These are phyloP conservation scores for Telmatochromis sp. DNA, from an alignment of 2,113 vertebrate species.

Conservation along the genomic window DNA sequence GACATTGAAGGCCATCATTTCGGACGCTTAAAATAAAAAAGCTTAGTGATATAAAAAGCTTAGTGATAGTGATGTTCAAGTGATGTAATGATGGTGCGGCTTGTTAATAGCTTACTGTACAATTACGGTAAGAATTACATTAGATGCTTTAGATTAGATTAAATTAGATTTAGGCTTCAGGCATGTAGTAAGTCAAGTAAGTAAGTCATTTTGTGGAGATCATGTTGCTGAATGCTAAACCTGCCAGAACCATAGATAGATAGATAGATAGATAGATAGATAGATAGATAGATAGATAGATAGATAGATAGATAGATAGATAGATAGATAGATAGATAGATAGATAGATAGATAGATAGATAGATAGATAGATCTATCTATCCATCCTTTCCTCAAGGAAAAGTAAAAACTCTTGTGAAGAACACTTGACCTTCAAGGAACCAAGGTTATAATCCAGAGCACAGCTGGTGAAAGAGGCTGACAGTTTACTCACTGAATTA, in stretches of 20 bases:
- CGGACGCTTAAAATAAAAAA: background rate
- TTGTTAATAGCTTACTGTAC: background rate
- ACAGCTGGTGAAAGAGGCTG: conserved; percentile 61
- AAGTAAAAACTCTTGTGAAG: conserved; percentile 21
- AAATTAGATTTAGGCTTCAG: background rate
- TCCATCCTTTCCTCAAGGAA: background rate
- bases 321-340: too few relatives aligned
- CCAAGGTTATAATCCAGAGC: conserved; percentile 48
- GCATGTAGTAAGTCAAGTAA: background rate
- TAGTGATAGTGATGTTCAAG: background rate
- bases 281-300: background rate
- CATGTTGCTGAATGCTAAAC: background rate
- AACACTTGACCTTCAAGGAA: conserved; percentile 49
- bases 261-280: background rate
- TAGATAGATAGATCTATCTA: background rate
- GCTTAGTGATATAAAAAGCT: background rate
- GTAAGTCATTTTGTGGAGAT: background rate
- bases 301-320: background rate
- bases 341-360: too few relatives aligned
- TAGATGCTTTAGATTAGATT: background rate
- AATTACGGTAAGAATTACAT: background rate
- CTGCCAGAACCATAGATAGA: background rate
- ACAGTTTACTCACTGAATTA: conserved; percentile 66
- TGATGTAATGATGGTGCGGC: background rate
- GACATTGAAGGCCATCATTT: background rate